Percentiles rank a stretch among this genome's conserved stretches.
Evolutionary conservation across 2,888 invertebrate genomes (phyloP).

Genomic region (Heliconius ethilla): DNA sequence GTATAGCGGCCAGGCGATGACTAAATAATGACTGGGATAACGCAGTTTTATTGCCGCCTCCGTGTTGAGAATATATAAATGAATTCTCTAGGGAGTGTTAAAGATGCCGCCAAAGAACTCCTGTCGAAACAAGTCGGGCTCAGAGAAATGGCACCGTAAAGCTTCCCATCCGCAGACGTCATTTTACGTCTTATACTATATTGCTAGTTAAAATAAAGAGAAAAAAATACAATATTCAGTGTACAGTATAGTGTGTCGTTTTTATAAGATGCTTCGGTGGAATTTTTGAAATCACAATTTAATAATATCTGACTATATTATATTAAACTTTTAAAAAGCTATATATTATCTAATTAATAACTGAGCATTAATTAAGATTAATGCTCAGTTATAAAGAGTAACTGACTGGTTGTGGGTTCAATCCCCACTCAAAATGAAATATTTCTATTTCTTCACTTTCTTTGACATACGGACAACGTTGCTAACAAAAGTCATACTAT

Average conservation of each 20-base stretch:
- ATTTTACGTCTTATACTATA: conserved; percentile 68
- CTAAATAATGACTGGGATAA: conserved; percentile 82
- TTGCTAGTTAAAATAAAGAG: conserved; percentile 63
- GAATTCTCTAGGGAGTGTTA: conserved; percentile 80
- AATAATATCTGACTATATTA: background rate
- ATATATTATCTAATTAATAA: too few species aligned
- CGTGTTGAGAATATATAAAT: conserved; percentile 82
- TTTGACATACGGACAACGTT: too few species aligned
- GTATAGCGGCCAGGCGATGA: conserved; percentile 73
- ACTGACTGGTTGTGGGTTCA: too few species aligned
- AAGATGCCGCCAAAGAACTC: conserved; percentile 79
- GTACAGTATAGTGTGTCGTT: background rate
- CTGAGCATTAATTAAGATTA: too few species aligned
- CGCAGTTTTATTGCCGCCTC: conserved; percentile 80
- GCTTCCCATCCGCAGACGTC: conserved; percentile 74
- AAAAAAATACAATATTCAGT: background rate
- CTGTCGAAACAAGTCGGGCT: conserved; percentile 77
- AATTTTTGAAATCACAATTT: background rate
- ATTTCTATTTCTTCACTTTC: background rate
- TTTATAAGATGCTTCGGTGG: background rate
- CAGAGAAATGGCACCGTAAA: conserved; percentile 77
- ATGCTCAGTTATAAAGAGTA: too few species aligned
- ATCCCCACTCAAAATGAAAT: background rate
- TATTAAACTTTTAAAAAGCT: too few species aligned
- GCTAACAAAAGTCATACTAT: too few species aligned